Base-by-base conservation (phyloP, 2,797 vertebrate species). In the Myotis findleyi region DNA sequence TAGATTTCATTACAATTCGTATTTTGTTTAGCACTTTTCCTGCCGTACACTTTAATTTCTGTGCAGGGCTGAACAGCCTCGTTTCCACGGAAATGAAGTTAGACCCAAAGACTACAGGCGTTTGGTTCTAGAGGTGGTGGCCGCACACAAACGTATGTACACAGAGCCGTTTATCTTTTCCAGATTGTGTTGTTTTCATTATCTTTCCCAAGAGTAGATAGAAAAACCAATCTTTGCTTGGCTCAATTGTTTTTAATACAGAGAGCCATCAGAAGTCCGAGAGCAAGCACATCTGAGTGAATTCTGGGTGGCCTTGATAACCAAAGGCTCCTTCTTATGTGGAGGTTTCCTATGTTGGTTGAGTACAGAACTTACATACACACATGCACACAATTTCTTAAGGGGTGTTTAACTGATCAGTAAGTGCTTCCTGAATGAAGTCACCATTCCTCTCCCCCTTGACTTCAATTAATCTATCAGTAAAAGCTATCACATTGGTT, bases 1-100 rank as follows among this genome's bases (percentile, higher is more conserved):
- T 82, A 77, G 76, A 80, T 97, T 98, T 96, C 94, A 95, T 97
- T 96, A 87, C 75, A 89, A 95, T 97, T 98, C 82, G 68, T 80
- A 30, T 97, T 98, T 98, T 86, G 59, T 93, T 98, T 91, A 88
- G 55, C 38, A 55, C 55, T 85, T 89, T 55, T 86, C 93, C 93
- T 93, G 76, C 84, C 84, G 33, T 94, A 96, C 87, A 41, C 89
- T 95, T 96, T 96, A 96, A 96, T 97, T 96, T 96, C 75, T 97
- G 96, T 96, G 95, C 89, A 97, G 62, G 92, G 20, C 86, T 96
- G 95, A 96, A 64, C 73, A 68, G 77, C 95, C 93, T 94, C 84
- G 89, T 92, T 95, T 89, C 51, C 47, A 69, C 44, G 13, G 75
- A 96, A 64, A 92, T 87, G 81, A 83, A 95, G 49, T 97, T 84